Evolutionary conservation across 92 coral and sea anemone species (phyloP), one percentile per base, ranked within the genome.

Genomic region (Epizoanthus rinbou): DNA sequence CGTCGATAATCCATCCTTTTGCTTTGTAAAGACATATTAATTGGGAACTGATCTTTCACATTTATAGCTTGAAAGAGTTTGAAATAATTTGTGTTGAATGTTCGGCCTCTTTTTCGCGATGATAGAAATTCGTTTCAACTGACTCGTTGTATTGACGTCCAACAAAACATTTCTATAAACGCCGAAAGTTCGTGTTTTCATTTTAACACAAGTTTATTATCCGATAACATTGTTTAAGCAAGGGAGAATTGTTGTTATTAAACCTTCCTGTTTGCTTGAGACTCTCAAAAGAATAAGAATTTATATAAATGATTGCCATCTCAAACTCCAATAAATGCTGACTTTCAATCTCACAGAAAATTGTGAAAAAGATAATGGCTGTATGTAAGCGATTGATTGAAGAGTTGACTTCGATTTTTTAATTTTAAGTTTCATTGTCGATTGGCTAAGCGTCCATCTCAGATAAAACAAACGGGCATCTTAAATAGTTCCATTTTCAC

Each of bases 201-300:
- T 23, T 78, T 78, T 78, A 60, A 78, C 82, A 62, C 82, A 78
- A 65, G 82, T 62, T 47, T 52, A 57, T 78, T 78, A 78, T 78
- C 82, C 41, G 31, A 43, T 41, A 19, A 62, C 47, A 78, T 78
- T 78, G 71, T 78, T 78, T 78, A 62, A 78, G 57, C 19, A 78
- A 22, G 39, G 50, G 41, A 65, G 41, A 63, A 78, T 62, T 78
- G 82, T 78, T 78, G 5, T 78, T 60, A 60, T 62, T 35, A 41
- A 14, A 25, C 69, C 71, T 78, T 78, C 82, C 82, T 78, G 82
- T 78, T 78, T 78, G 57, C 2, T 21, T 35, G 25, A 78, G 69
- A 65, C 82, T 58, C 82, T 78, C 59, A 78, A 78, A 78, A 78
- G 82, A 63, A 78, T 69, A 62, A 4, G 37, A 78, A 78, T 60